Evolutionary conservation across 2,888 invertebrate species (phyloP).

Genomic region (Tridacna gigas): DNA sequence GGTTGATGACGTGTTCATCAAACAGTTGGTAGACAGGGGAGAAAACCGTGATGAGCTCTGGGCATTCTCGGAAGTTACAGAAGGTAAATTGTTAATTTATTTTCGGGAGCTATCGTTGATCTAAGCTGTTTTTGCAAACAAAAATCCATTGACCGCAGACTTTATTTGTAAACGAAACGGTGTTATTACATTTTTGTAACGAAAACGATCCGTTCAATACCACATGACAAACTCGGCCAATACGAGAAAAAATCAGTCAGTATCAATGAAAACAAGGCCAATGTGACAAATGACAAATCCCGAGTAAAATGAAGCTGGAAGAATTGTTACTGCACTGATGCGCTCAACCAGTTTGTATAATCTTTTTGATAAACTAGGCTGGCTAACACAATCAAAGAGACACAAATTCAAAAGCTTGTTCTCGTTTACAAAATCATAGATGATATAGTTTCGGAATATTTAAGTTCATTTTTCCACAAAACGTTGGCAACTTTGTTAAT

Average conservation of each 20-base stretch:
- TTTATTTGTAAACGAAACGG: neutral
- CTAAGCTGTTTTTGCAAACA: neutral
- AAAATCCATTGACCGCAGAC: neutral
- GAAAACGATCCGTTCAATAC: neutral
- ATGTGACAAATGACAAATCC: too few relatives aligned
- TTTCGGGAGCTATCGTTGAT: neutral
- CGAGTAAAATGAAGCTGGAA: too few relatives aligned
- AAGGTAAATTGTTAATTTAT: conserved; percentile 1
- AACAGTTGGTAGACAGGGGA: conserved; percentile 24
- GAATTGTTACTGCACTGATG: too few relatives aligned
- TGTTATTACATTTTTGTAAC: neutral
- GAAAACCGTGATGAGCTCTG: conserved; percentile 22
- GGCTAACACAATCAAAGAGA: too few relatives aligned
- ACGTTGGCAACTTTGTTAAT: too few relatives aligned
- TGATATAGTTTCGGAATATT: neutral
- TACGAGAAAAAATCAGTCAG: too few relatives aligned
- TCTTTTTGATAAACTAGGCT: too few relatives aligned
- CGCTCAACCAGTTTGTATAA: too few relatives aligned
- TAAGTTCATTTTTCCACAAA: neutral
- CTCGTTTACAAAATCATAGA: neutral
- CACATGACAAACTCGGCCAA: too few relatives aligned
- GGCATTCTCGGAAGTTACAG: conserved; percentile 32
- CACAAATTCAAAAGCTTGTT: too few relatives aligned
- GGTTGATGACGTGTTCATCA: conserved; percentile 36
- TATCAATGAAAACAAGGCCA: too few relatives aligned